Conservation (phyloP, 2,113 vertebrate species). For the Cheilinus undulatus region DNA sequence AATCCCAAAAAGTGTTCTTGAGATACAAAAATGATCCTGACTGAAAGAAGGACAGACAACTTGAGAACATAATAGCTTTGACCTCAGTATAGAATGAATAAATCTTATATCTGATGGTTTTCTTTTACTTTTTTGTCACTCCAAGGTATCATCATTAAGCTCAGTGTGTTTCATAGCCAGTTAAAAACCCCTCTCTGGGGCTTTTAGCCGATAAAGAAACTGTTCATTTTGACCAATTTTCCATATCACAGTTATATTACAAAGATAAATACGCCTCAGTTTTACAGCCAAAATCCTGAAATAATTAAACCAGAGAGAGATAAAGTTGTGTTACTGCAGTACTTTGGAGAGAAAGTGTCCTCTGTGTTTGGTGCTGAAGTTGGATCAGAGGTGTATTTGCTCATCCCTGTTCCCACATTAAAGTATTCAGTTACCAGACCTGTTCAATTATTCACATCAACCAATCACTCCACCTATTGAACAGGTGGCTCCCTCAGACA, state of each 20-base stretch:
- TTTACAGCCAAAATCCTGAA: background rate
- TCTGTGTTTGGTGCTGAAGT: constrained; percentile 11
- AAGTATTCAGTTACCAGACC: constrained; percentile 56
- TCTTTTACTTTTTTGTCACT: no score
- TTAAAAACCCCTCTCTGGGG: no score
- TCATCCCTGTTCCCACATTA: constrained; percentile 35
- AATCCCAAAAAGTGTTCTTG: no score
- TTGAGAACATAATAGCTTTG: no score
- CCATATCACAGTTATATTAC: constrained; percentile 8
- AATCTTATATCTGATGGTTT: no score
- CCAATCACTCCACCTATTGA: constrained; percentile 70
- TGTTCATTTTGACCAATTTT: constrained; percentile 3
- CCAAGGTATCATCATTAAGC: no score
- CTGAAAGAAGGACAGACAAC: no score
- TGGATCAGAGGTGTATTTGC: constrained; percentile 33
- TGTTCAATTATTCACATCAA: constrained; percentile 72
- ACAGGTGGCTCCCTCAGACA: constrained; percentile 62
- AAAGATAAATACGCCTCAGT: background rate
- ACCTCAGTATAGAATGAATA: no score
- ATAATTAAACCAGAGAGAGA: background rate
- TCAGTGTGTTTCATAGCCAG: no score
- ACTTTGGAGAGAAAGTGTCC: background rate
- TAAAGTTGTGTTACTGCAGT: constrained; percentile 29
- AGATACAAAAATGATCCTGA: no score
- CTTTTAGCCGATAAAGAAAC: no score